Base-by-base conservation (phyloP, 2,113 vertebrate genomes). In the Actenoides lindsayi region DNA sequence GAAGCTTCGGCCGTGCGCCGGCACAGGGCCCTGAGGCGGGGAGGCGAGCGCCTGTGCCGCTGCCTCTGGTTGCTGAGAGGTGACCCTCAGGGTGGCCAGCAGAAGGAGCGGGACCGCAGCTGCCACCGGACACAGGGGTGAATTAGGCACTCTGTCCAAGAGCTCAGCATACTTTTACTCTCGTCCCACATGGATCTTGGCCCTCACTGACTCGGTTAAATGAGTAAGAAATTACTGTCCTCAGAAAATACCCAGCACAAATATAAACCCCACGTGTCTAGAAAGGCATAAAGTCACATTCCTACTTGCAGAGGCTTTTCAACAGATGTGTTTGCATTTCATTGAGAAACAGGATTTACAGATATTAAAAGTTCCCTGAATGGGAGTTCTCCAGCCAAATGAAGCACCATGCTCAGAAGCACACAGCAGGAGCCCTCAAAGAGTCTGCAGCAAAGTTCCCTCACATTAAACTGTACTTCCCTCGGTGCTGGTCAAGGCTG, bases 101-200 rank as follows among this genome's bases (percentile, higher is more conserved):
- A 50, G 48, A 24, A 11, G 48, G 48, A 23, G 48, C 21, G 5
- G 5, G 48, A 50, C 48, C 48, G 11, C 48, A 50, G 48, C 48
- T 50, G 12, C 37, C 16, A 28, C 53, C n/a, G 1, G 64, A 21
- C 9, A 3, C 21, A 5, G 33, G 4, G 30, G 7, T 1, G 1
- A 35, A 6, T 3, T 11, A 6, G 25, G 13, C 19, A 4, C 64
- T 39, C 33, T 2, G 17, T 1, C 31, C 2, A 3, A 19, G 10
- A 71, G 3, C 19, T 4, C 59, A 2, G n/a, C 31, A 1, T 5
- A 5, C 30, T 19, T 30, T 27, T 25, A 27, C 35, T 14, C 30
- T 71, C 46, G 8, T 39, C 24, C 12, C 7, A 0, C 28, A 11
- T 13, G 1, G 0, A 10, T 6, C 51, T 21, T 10, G 23, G 12